Percentiles rank a stretch among this genome's conserved stretches.
These are phyloP conservation scores for Trachurus trachurus DNA, from an alignment of 2,797 vertebrate species.

Conservation along the genomic window DNA sequence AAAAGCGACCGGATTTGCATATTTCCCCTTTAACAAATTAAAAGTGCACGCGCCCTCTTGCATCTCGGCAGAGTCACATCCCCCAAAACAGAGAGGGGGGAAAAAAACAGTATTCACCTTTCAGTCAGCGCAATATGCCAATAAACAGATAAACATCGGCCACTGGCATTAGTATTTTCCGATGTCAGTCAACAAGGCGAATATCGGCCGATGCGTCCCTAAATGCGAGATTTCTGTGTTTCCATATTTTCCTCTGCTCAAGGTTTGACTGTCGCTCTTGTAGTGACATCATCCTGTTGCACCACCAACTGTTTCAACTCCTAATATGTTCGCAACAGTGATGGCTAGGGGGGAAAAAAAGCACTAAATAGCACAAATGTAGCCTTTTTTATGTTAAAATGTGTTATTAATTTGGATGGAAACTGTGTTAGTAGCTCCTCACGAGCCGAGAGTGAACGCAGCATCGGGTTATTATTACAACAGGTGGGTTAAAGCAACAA, in stretches of 20 bases:
- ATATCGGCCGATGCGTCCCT: too few relatives aligned
- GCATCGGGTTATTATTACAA: conserved; percentile 2
- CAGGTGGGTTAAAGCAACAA: conserved; percentile 14
- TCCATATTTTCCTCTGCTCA: not conserved
- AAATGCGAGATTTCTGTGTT: too few relatives aligned
- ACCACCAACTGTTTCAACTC: not conserved
- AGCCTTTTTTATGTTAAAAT: not conserved
- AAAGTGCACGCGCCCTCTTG: too few relatives aligned
- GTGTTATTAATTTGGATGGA: not conserved
- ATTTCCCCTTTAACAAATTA: too few relatives aligned
- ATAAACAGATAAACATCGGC: too few relatives aligned
- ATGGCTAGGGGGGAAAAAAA: not conserved
- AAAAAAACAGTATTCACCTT: too few relatives aligned
- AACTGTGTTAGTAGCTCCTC: not conserved
- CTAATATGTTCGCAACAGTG: not conserved
- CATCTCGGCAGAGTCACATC: too few relatives aligned
- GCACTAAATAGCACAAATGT: not conserved
- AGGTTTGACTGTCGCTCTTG: not conserved
- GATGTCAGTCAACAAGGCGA: too few relatives aligned
- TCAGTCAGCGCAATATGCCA: too few relatives aligned
- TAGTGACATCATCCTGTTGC: not conserved
- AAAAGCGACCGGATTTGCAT: too few relatives aligned
- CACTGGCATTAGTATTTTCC: too few relatives aligned
- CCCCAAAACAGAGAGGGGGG: too few relatives aligned
- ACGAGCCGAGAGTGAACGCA: not conserved